Conservation (phyloP, 2,113 vertebrate genomes). For the Turnix velox region DNA sequence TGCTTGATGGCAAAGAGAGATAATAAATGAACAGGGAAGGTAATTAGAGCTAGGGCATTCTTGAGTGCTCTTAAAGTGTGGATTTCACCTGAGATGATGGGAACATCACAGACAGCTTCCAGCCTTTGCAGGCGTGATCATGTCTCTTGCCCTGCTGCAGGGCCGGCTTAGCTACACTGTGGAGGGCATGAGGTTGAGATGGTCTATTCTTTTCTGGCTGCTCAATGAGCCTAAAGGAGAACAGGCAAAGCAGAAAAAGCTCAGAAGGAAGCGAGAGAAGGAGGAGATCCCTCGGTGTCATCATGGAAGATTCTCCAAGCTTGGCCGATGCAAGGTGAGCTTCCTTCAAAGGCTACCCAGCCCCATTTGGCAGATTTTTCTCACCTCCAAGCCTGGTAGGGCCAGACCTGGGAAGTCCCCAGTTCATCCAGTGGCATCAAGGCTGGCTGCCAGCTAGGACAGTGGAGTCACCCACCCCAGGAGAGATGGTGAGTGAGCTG, state of each 20-base stretch:
- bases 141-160: background rate
- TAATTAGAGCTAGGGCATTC: background rate
- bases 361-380: background rate
- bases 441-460: fast-evolving
- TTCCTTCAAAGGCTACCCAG: background rate
- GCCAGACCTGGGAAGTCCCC: background rate
- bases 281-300: background rate
- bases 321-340: background rate
- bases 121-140: background rate
- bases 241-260: background rate
- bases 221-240: background rate
- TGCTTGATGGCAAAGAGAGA: background rate
- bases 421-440: background rate
- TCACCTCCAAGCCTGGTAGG: fast-evolving
- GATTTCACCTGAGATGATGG: background rate
- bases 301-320: background rate
- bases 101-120: background rate
- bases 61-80: background rate
- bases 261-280: background rate
- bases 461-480: background rate
- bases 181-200: background rate
- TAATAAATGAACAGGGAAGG: background rate
- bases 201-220: background rate
- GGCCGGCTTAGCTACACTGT: background rate
- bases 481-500: background rate